A percentile compares a stretch with the other conserved stretches of the same genome.
Evolutionary conservation across 2,888 invertebrate genomes (phyloP).

Genomic region (Podabrus alpinus): DNA sequence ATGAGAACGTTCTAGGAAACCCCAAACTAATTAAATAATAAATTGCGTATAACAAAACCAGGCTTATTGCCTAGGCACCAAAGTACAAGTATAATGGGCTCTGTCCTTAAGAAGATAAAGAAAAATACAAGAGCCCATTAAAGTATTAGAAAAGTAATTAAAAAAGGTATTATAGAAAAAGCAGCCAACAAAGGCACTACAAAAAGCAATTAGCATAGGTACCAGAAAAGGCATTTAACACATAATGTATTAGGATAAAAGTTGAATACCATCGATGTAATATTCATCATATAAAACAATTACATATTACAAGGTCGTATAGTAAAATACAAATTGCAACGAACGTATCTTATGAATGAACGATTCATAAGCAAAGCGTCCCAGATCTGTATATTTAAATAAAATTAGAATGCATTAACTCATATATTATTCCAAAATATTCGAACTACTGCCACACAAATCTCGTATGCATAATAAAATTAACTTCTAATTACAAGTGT

Average conservation of each 20-base stretch:
- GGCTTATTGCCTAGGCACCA: too few species aligned
- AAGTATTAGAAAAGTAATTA: too few species aligned
- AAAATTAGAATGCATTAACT: slow-evolving; percentile 43
- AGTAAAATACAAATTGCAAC: slow-evolving; percentile 24
- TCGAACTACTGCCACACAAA: slow-evolving; percentile 29
- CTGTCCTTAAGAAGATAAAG: too few species aligned
- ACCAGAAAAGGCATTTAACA: too few species aligned
- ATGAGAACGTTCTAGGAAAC: too few species aligned
- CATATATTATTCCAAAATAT: slow-evolving; percentile 36
- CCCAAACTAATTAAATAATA: too few species aligned
- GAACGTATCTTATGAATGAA: slow-evolving; percentile 41
- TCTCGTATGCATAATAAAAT: slow-evolving; percentile 34
- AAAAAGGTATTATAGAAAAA: too few species aligned
- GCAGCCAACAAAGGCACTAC: too few species aligned
- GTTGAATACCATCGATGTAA: slow-evolving; percentile 6
- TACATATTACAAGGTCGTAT: slow-evolving; percentile 26
- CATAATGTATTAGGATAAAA: slow-evolving; percentile 1
- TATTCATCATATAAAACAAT: slow-evolving; percentile 27
- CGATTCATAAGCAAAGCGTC: slow-evolving; percentile 41
- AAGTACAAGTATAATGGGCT: too few species aligned
- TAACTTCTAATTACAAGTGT: slow-evolving; percentile 37
- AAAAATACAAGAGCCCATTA: too few species aligned
- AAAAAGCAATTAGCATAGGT: too few species aligned
- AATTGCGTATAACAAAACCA: too few species aligned
- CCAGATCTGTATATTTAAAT: slow-evolving; percentile 42